phyloP scores from a whole-genome alignment of 2,888 invertebrate genomes.

The Eupeodes luniger region DNA sequence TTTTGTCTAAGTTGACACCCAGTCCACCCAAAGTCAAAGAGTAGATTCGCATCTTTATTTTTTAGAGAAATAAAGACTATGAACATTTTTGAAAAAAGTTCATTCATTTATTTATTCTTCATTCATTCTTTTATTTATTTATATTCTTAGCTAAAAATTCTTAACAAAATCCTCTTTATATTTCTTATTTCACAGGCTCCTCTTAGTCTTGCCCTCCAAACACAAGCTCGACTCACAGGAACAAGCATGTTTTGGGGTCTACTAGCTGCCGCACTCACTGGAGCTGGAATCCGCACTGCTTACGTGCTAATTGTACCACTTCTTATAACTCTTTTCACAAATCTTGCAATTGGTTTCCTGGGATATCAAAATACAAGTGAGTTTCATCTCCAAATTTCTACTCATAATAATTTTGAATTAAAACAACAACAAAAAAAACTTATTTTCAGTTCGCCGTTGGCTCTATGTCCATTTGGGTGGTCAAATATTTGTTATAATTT shows the following conservation, averaged over 20 bases:
- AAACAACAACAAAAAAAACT: not conserved
- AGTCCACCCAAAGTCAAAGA: too few relatives aligned
- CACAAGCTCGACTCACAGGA: slow-evolving; percentile 80
- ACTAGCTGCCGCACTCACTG: slow-evolving; percentile 79
- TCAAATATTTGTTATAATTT: slow-evolving; percentile 79
- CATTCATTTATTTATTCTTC: too few relatives aligned
- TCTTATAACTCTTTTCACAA: slow-evolving; percentile 78
- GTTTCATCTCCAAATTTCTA: slow-evolving; percentile 2
- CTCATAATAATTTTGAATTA: not conserved
- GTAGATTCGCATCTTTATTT: too few relatives aligned
- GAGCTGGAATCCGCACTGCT: slow-evolving; percentile 79
- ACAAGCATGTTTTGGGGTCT: slow-evolving; percentile 80
- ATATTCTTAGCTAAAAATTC: too few relatives aligned
- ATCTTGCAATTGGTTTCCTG: slow-evolving; percentile 77
- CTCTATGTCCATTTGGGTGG: slow-evolving; percentile 80
- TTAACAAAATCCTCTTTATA: not conserved
- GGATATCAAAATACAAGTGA: slow-evolving; percentile 80
- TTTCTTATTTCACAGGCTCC: slow-evolving; percentile 77
- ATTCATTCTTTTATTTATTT: too few relatives aligned
- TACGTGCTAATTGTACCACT: slow-evolving; percentile 79
- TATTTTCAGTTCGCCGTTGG: slow-evolving; percentile 79
- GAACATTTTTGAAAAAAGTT: too few relatives aligned
- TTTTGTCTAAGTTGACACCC: too few relatives aligned
- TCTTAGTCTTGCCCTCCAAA: slow-evolving; percentile 79
- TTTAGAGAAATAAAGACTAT: too few relatives aligned